Conservation (phyloP, 2,888 invertebrate species). For the Ormyrus thymus region DNA sequence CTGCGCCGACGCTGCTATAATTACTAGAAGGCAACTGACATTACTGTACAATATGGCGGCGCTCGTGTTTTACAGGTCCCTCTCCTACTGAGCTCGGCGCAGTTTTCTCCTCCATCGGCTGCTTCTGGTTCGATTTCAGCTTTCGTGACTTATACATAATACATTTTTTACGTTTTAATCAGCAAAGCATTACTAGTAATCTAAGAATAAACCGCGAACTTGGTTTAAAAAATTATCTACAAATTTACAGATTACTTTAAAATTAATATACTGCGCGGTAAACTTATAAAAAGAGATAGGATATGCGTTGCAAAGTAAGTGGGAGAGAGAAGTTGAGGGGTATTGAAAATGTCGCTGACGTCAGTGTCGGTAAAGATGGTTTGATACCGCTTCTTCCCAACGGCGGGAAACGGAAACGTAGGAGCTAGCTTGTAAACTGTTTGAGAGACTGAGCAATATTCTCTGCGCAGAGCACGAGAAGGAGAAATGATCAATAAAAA, state of each 20-base stretch:
- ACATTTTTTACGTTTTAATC: background rate
- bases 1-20: background rate
- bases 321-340: background rate
- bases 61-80: conserved; percentile 17
- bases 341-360: conserved; percentile 52
- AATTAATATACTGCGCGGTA: too few species aligned
- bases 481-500: background rate
- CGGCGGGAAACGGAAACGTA: conserved; percentile 31
- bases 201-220: too few species aligned
- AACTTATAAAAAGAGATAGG: too few species aligned
- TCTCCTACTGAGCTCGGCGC: background rate
- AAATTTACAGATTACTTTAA: too few species aligned
- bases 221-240: too few species aligned
- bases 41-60: conserved; percentile 39
- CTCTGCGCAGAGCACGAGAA: conserved; percentile 3
- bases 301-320: too few species aligned
- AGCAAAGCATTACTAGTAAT: too few species aligned
- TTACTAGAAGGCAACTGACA: background rate
- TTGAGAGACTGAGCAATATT: background rate
- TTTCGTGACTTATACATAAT: background rate
- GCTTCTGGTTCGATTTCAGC: background rate
- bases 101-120: conserved; percentile 52
- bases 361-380: conserved; percentile 69
- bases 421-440: too few species aligned
- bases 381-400: conserved; percentile 59